Evolutionary conservation across 2,113 vertebrate genomes (phyloP).

Genomic region (Noturus placidus): DNA sequence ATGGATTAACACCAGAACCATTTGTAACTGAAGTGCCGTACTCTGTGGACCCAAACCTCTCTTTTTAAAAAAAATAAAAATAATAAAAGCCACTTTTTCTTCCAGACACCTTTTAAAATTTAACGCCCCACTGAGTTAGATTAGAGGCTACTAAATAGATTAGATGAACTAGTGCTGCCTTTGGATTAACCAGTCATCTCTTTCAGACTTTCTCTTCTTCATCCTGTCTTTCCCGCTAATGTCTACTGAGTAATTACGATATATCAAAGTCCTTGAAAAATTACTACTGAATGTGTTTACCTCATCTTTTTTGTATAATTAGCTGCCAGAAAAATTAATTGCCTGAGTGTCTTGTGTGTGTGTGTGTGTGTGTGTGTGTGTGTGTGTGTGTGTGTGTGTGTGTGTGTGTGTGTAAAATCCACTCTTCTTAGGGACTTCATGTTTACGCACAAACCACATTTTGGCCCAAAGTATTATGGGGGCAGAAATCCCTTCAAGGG

Average conservation of each 20-base stretch:
- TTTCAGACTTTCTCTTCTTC: background rate
- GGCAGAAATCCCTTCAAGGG: background rate
- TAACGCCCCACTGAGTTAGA: background rate
- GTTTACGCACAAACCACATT: background rate
- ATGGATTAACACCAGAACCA: background rate
- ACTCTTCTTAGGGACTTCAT: background rate
- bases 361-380: background rate
- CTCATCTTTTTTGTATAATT: constrained; percentile 3
- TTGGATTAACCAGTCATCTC: background rate
- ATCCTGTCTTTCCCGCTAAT: background rate
- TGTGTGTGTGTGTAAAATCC: background rate
- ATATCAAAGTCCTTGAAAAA: constrained; percentile 9
- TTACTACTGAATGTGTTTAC: background rate
- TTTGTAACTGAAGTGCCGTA: background rate
- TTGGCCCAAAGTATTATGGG: background rate
- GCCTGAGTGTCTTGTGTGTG: background rate
- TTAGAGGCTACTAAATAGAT: background rate
- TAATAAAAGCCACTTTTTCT: too few species aligned
- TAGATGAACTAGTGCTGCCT: background rate
- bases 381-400: constrained; percentile 2
- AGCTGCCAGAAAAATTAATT: background rate
- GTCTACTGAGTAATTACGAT: constrained; percentile 1
- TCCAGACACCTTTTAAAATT: background rate
- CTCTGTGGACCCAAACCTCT: background rate
- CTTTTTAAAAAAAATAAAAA: background rate